Evolutionary conservation across 1,140 invertebrate genomes (phyloP).

Genomic region (Colletes gigas): DNA sequence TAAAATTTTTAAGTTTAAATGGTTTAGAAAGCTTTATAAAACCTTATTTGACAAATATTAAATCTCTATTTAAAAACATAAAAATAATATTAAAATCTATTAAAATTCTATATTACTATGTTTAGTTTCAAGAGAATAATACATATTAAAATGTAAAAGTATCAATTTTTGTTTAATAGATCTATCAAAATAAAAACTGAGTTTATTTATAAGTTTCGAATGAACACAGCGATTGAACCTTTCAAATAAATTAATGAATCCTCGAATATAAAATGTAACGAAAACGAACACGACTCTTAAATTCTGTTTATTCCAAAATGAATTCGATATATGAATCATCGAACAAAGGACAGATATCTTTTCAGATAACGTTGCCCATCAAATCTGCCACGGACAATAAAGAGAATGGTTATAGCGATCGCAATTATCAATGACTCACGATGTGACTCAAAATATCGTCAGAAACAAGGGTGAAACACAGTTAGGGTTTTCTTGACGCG

Average conservation of each 20-base stretch:
- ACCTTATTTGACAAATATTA: too few species aligned
- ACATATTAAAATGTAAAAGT: too few species aligned
- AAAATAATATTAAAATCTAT: too few species aligned
- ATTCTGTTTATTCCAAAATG: neutral
- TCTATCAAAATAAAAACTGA: too few species aligned
- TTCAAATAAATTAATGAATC: neutral
- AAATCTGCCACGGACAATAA: slow-evolving; percentile 45
- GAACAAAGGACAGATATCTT: neutral
- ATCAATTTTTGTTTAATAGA: too few species aligned
- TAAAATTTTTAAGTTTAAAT: too few species aligned
- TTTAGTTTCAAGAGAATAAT: too few species aligned
- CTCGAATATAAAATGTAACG: neutral
- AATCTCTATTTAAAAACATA: too few species aligned
- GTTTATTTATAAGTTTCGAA: too few species aligned
- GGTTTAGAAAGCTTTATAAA: too few species aligned
- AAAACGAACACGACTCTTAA: neutral
- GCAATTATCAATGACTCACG: slow-evolving; percentile 51
- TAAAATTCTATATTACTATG: too few species aligned
- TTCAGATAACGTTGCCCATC: slow-evolving; percentile 19
- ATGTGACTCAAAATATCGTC: slow-evolving; percentile 41
- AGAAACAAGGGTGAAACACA: neutral
- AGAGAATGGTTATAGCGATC: slow-evolving; percentile 21
- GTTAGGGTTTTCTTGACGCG: neutral
- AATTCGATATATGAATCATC: neutral
- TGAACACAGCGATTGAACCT: too few species aligned